Evolutionary conservation across 1,140 invertebrate genomes (phyloP).

Genomic region (Pogonus chalceus): DNA sequence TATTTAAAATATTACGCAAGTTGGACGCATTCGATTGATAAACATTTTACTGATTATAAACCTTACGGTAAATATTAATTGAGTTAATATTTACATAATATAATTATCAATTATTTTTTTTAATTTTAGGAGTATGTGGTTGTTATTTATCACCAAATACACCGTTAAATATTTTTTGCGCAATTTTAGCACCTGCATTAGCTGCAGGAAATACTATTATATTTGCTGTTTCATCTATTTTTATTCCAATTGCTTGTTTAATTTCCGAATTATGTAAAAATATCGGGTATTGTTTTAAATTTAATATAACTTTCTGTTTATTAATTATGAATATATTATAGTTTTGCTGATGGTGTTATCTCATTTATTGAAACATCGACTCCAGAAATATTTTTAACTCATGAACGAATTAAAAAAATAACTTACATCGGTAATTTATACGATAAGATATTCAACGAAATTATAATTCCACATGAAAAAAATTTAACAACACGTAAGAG

Average conservation of each 20-base stretch:
- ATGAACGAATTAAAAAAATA: constrained; percentile 4
- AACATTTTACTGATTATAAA: constrained; percentile 29
- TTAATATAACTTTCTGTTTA: neutral
- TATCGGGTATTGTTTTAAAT: constrained; percentile 21
- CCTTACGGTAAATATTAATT: constrained; percentile 13
- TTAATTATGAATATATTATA: neutral
- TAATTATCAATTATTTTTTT: constrained; percentile 9
- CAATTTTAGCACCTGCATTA: constrained; percentile 24
- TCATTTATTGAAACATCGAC: neutral
- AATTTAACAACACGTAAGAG: no score
- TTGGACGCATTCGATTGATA: constrained; percentile 29
- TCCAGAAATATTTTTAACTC: no score
- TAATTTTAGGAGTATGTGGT: constrained; percentile 18
- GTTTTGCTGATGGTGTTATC: neutral
- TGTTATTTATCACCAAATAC: constrained; percentile 19
- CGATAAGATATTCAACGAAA: neutral
- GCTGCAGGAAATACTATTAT: constrained; percentile 24
- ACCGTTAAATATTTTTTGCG: constrained; percentile 20
- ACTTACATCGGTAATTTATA: constrained; percentile 4
- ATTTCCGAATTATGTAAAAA: constrained; percentile 22
- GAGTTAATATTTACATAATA: constrained; percentile 4
- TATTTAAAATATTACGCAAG: constrained; percentile 28
- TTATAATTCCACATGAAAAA: no score
- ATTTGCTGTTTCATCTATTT: constrained; percentile 17
- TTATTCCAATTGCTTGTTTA: constrained; percentile 17